Evolutionary conservation across 2,888 invertebrate species (phyloP), one percentile per base, ranked within the genome.

Genomic region (Athalia circularis): DNA sequence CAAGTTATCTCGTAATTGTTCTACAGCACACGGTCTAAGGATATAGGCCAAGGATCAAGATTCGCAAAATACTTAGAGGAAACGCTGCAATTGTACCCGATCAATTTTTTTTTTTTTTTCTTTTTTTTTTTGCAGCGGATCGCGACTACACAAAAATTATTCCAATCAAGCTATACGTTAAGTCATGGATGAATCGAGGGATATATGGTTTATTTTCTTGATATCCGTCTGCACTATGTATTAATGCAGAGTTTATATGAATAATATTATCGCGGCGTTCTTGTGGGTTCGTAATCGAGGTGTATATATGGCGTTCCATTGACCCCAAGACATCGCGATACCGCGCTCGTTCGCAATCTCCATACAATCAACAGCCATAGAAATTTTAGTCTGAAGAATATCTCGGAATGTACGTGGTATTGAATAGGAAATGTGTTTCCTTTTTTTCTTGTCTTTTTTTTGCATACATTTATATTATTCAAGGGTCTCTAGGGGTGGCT

Each of bases 391-490:
- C 48, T n/a, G 13, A 59, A 8, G 15, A 43, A 7, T 13, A 13
- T 3, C 6, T 45, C 54, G 54, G 6, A 7, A n/a, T 48, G 48
- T 8, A 9, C 11, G 47, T 59, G 45, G 59, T 72, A 72, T 72
- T 72, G 72, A 72, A 61, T 72, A 48, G 45, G 72, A 15, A 72
- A 45, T 59, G 61, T 59, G 45, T 72, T 59, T 15, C 47, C 43
- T 48, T 72, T 59, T n/a, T 47, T 57, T 45, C 13, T 47, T 47
- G 29, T 61, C 61, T 43, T 43, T 7, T 8, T 7, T 62, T 29
- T 48, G 2, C 29, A 29, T 29, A 29, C 29, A 29, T 29, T 1
- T 2, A 29, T 29, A 29, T 29, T 29, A 29, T 29, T 29, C 29
- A 29, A 29, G 29, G 2, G 29, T 29, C 29, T 29, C 29, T 29